Evolutionary conservation across 2,888 invertebrate genomes (phyloP), one percentile per base, ranked within the genome.

Genomic region (Acanthacorydalis orientalis): DNA sequence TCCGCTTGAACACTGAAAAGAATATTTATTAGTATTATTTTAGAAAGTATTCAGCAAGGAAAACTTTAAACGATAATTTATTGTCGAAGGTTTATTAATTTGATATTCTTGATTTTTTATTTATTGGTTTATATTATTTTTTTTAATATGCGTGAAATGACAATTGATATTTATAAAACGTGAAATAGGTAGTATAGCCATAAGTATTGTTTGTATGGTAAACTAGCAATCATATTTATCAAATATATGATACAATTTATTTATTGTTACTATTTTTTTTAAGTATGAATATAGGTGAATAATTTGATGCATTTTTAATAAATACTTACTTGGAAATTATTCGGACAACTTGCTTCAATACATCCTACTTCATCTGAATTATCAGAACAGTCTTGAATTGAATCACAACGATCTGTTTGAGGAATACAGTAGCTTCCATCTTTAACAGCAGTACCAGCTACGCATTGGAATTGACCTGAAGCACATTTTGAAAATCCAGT

Each of bases 331-430:
- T 72, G 69, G 63, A 75, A 77, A 53, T 76, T 77, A 43, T 71
- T 71, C 2, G 69, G 72, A 55, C 78, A 78, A n/a, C 68, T 68
- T 43, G 70, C 65, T 55, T 68, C 63, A 42, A 66, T 60, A 56
- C 78, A 78, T 12, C 71, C 68, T 9, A 64, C 51, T 59, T 78
- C 78, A 57, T 78, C 78, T 0, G 77, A 77, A 31, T 71, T 74
- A 56, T 78, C 78, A 0, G 69, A 71, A 54, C 78, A 78, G 54
- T 78, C 75, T 31, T 68, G 67, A 44, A 73, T 68, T 0, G 75
- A 73, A 58, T 78, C 76, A 52, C 77, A 77, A 56, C 56, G 65
- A 61, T 67, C 63, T 47, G 55, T 61, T 40, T 65, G 58, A 43
- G 65, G 61, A 8, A 77, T 70, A 55, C 77, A 77, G 50, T 72